Evolutionary conservation across 2,113 vertebrate species (phyloP), one percentile per base, ranked within the genome.

Genomic region (Variabilichromis moorii): DNA sequence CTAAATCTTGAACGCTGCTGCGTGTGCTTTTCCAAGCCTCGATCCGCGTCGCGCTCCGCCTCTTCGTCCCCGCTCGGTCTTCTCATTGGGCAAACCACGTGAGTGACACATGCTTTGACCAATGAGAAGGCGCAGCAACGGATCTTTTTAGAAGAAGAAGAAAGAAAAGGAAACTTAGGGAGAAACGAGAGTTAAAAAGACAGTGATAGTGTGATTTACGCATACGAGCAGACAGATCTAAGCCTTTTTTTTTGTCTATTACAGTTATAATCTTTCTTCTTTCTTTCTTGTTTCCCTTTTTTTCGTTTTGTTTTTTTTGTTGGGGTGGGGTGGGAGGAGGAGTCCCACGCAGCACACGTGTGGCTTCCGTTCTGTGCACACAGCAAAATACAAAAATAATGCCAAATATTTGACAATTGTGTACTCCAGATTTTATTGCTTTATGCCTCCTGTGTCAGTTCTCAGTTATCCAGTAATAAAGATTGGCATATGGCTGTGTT

Each of bases 11-110:
- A 45, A 17, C 3, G 40, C 21, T 47, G 6, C 68, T 26, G 40
- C 40, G 21, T 73, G 68, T 28, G n/a, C 6, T 17, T 76, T 10
- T 11, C 8, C 5, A 45, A 76, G 9, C 6, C 0, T 11, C 0
- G 5, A 28, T 7, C 8, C 16, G 12, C 4, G 1, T 3, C 7
- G 59, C 3, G 50, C 2, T 21, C 92, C 88, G 83, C 92, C 92
- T 8, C 33, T 5, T 33, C 14, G 4, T 1, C 2, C 21, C 13
- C 12, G 17, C 16, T 78, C 79, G 1, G 35, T 1, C 6, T 19
- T 86, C 2, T 66, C 7, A 93, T 94, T 94, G 92, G 93, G 17
- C 19, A 13, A 26, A 8, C 3, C 6, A 1, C 3, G 9, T 89
- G 90, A 91, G 9, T 40, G 91, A 87, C 54, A 31, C 1, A 7